Percentiles rank a stretch among this genome's conserved stretches.
phyloP scores from a whole-genome alignment of 1,140 invertebrate genomes.

The Philopotamus ludificatus region DNA sequence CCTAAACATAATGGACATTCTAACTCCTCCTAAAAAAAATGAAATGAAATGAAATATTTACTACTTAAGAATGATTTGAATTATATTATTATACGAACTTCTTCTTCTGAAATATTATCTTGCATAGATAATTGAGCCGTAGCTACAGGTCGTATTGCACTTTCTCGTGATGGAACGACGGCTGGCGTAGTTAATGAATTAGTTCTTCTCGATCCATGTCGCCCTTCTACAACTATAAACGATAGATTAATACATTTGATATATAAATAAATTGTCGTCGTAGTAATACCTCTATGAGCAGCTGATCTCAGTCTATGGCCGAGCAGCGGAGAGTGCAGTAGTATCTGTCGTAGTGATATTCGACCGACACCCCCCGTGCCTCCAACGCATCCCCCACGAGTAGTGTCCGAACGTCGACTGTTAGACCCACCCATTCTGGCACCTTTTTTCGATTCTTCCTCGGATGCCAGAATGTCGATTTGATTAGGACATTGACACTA shows the following conservation, averaged over 20 bases:
- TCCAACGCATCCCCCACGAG: constrained; percentile 19
- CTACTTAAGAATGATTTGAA: neutral
- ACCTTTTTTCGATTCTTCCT: constrained; percentile 4
- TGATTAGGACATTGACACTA: too few species aligned
- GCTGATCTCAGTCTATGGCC: constrained; percentile 35
- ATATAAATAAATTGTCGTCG: neutral
- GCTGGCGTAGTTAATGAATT: constrained; percentile 3
- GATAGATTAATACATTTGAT: neutral
- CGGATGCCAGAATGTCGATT: neutral
- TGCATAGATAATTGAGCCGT: neutral
- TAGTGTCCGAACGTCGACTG: constrained; percentile 6
- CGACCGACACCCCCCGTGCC: constrained; percentile 25
- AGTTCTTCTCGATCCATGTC: constrained; percentile 12
- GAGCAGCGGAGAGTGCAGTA: constrained; percentile 37
- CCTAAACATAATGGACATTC: constrained; percentile 54
- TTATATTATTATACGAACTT: constrained; percentile 14
- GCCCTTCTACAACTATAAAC: constrained; percentile 37
- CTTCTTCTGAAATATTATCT: constrained; percentile 30
- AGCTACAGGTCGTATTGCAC: constrained; percentile 6
- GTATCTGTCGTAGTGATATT: constrained; percentile 33
- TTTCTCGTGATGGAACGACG: constrained; percentile 9
- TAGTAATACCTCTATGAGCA: constrained; percentile 32
- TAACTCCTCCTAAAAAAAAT: constrained; percentile 47
- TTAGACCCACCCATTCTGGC: constrained; percentile 16
- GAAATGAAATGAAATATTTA: neutral